Evolutionary conservation across 2,888 invertebrate genomes (phyloP), one percentile per base, ranked within the genome.

Genomic region (Coremacera marginata): DNA sequence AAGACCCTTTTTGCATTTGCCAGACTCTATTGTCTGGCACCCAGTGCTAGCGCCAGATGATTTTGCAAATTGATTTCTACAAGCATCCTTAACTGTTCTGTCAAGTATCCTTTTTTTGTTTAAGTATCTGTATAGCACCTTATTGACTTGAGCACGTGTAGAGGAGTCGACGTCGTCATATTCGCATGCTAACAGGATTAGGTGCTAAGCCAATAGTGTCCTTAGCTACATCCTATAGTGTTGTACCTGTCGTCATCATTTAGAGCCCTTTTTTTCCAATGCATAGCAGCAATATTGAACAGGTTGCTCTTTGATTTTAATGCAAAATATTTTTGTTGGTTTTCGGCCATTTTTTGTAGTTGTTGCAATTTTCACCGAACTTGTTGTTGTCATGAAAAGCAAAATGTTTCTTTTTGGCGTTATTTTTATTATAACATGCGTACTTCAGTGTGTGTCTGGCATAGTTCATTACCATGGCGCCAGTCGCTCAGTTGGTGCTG

Each of bases 401-500:
- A 27, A 31, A 31, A 52, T 51, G 4, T 27, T 63, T 73, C 31
- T 65, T 55, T 44, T 70, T 57, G 62, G 75, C 75, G 70, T 77
- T 77, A 62, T 77, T 76, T 73, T 51, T 62, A 62, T 34, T 34
- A 34, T 22, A 19, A n/a, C 22, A 34, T 70, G 25, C 16, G 57
- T 34, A 19, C n/a, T 55, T 11, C 31, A 31, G 22, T 51, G 51
- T 25, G 19, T 74, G 77, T 73, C 77, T 74, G 52, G 63, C 57
- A 34, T 78, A 79, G 80, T 78, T 80, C 79, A 80, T 81, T 81
- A 80, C 77, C 73, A 75, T 80, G 81, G 80, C 81, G 81, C 81
- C 81, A 80, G 80, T 78, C 78, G 76, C 80, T 80, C 81, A 80
- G 81, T 81, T 81, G 80, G 81, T 80, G 79, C 79, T 79, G 68